These are phyloP conservation scores for Cheilosia scutellata DNA, from an alignment of 2,888 invertebrate species.

Conservation along the genomic window DNA sequence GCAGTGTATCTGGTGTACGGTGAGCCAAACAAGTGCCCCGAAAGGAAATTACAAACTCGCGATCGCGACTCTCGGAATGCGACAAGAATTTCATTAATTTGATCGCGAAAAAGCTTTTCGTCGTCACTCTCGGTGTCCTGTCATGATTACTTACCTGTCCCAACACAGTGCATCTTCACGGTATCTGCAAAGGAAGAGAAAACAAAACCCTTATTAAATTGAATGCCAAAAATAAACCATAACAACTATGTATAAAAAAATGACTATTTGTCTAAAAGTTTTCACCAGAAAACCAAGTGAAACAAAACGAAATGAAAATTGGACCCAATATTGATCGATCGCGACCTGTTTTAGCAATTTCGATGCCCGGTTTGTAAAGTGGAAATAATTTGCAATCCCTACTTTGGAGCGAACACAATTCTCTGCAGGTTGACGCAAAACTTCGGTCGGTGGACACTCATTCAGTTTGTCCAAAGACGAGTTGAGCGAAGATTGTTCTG, in stretches of 20 bases:
- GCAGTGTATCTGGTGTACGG: constrained; percentile 28
- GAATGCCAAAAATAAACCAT: constrained; percentile 76
- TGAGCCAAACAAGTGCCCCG: constrained; percentile 62
- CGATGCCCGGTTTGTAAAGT: constrained; percentile 37
- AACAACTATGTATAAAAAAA: constrained; percentile 35
- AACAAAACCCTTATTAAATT: constrained; percentile 76
- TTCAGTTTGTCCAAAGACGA: constrained; percentile 41
- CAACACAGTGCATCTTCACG: constrained; percentile 94
- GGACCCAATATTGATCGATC: constrained; percentile 48
- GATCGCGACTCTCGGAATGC: constrained; percentile 70
- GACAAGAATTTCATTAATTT: constrained; percentile 75
- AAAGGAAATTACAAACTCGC: constrained; percentile 74
- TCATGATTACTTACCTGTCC: constrained; percentile 89
- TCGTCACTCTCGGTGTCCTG: constrained; percentile 55
- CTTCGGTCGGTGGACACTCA: constrained; percentile 52
- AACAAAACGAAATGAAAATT: constrained; percentile 24
- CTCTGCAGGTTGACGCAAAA: constrained; percentile 28
- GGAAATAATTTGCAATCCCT: constrained; percentile 59
- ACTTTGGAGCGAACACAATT: constrained; percentile 36
- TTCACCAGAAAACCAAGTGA: neutral
- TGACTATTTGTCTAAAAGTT: constrained; percentile 41
- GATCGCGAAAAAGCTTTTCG: constrained; percentile 67
- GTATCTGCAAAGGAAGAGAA: constrained; percentile 88
- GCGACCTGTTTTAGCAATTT: constrained; percentile 49
- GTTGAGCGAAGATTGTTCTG: constrained; percentile 55